Percentiles rank a stretch among this genome's conserved stretches.
These are phyloP conservation scores for Furnarius figulus DNA, from an alignment of 2,113 vertebrate genomes.

Conservation along the genomic window DNA sequence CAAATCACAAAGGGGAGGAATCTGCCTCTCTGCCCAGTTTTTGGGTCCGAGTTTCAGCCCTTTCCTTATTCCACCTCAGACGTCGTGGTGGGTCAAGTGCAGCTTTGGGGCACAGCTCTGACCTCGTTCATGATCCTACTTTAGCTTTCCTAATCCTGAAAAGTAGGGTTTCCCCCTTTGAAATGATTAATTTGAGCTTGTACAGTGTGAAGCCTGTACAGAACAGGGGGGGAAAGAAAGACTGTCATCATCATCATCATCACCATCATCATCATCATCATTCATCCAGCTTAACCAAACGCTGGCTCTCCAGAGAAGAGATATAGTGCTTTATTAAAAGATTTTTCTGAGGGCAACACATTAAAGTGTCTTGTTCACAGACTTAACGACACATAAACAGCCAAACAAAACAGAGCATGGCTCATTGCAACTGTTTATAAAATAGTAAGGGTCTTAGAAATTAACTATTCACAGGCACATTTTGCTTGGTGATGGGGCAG, in stretches of 20 bases:
- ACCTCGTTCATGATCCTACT: accelerated
- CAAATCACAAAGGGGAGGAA: background rate
- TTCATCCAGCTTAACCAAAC: background rate
- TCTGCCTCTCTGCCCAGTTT: background rate
- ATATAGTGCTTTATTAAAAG: background rate
- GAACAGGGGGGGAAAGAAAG: background rate
- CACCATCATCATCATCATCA: no score
- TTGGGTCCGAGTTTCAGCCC: background rate
- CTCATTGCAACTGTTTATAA: conserved; percentile 63
- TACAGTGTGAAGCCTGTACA: background rate
- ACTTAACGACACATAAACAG: conserved; percentile 52
- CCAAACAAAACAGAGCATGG: conserved; percentile 34
- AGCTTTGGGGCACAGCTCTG: background rate
- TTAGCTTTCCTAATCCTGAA: background rate
- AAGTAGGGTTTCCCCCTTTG: background rate
- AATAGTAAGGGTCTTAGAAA: conserved; percentile 72
- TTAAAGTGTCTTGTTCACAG: conserved; percentile 32
- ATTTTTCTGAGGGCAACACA: conserved; percentile 4
- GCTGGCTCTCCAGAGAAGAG: background rate
- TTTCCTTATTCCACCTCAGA: accelerated
- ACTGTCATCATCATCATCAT: background rate
- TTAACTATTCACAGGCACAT: conserved; percentile 61
- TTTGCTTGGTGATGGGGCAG: background rate
- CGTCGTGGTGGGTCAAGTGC: background rate
- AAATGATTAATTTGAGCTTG: background rate